A percentile compares a stretch with the other conserved stretches of the same genome.
phyloP scores from a whole-genome alignment of 1,140 invertebrate genomes.

The Frieseomelitta varia region DNA sequence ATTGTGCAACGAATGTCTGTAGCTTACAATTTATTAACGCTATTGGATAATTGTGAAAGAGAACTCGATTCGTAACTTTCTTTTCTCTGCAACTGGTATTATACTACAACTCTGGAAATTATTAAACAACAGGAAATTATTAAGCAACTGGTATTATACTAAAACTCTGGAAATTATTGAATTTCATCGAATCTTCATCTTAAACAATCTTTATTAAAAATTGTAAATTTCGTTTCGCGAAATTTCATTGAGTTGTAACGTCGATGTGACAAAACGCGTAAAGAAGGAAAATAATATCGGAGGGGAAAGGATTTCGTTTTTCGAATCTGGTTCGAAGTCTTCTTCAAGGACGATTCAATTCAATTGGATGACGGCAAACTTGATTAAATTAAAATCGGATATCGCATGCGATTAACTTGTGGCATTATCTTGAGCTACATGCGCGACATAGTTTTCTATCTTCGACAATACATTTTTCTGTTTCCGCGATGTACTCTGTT shows the following conservation, averaged over 20 bases:
- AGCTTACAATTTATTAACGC: too few relatives aligned
- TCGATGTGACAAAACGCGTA: too few relatives aligned
- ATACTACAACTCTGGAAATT: too few relatives aligned
- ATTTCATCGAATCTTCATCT: too few relatives aligned
- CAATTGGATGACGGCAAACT: conserved; percentile 17
- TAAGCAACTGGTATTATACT: too few relatives aligned
- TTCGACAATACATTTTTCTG: too few relatives aligned
- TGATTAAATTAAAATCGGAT: conserved; percentile 28
- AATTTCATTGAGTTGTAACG: too few relatives aligned
- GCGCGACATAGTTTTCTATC: neutral
- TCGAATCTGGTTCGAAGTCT: conserved; percentile 1
- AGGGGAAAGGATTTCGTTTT: neutral
- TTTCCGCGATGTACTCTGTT: neutral
- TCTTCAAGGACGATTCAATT: conserved; percentile 8
- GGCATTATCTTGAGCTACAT: neutral
- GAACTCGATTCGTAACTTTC: neutral
- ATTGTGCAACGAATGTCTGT: neutral
- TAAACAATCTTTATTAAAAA: too few relatives aligned
- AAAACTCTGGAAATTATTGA: too few relatives aligned
- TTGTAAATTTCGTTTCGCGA: too few relatives aligned
- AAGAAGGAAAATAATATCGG: neutral
- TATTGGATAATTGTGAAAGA: too few relatives aligned
- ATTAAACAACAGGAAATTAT: too few relatives aligned
- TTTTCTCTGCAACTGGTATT: neutral
- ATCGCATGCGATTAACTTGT: conserved; percentile 7